Percentiles rank a stretch among this genome's conserved stretches.
Conservation (phyloP, 2,797 vertebrate genomes). For the Jordanella pulchra region DNA sequence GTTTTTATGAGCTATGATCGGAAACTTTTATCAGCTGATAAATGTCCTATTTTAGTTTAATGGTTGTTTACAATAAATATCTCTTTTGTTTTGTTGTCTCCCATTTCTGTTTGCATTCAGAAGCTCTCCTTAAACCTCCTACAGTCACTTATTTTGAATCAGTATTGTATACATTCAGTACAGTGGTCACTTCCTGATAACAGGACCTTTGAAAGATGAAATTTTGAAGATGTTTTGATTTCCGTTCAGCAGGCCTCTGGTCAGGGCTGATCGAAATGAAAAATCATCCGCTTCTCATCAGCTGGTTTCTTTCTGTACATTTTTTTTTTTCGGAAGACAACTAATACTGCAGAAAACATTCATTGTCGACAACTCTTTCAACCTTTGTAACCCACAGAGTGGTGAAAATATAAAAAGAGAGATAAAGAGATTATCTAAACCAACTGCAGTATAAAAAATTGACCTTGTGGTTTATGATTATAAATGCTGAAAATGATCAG, state of each 20-base stretch:
- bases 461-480: background rate
- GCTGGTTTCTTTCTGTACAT: background rate
- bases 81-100: too few relatives aligned
- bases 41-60: too few relatives aligned
- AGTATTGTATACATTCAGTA: too few relatives aligned
- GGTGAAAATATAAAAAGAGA: background rate
- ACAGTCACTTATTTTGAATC: too few relatives aligned
- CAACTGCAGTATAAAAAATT: background rate
- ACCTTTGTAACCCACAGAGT: background rate
- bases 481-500: slow-evolving; percentile 7
- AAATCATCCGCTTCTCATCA: background rate
- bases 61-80: too few relatives aligned
- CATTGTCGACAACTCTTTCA: background rate
- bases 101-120: too few relatives aligned
- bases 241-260: background rate
- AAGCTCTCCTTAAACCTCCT: too few relatives aligned
- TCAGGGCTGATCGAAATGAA: background rate
- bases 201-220: too few relatives aligned
- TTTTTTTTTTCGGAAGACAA: background rate
- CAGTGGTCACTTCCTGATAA: too few relatives aligned
- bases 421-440: background rate
- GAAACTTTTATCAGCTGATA: too few relatives aligned
- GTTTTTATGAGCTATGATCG: too few relatives aligned
- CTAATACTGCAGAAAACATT: background rate
- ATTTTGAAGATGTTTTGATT: background rate